Percentiles rank a stretch among this genome's conserved stretches.
phyloP scores from a whole-genome alignment of 2,113 vertebrate species.

The Spea bombifrons region DNA sequence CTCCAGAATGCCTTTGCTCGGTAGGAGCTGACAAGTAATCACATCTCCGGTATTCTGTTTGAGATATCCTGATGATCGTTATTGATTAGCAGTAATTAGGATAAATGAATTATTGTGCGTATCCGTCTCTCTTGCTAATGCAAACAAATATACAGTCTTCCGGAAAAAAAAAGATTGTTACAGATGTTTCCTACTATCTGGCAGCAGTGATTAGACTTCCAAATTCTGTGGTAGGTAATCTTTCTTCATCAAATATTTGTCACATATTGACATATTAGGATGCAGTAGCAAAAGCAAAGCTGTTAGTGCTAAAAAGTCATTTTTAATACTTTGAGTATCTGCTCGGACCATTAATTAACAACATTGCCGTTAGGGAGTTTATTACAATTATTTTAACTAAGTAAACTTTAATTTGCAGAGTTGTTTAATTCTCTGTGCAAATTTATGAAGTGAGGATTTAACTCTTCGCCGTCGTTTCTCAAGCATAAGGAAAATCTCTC shows the following conservation, averaged over 20 bases:
- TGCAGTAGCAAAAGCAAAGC: conserved; percentile 1
- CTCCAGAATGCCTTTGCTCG: conserved; percentile 11
- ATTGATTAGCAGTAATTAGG: conserved; percentile 45
- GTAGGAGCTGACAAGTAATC: conserved; percentile 39
- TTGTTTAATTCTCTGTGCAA: too few relatives aligned
- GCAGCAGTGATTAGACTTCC: background rate
- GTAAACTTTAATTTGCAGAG: too few relatives aligned
- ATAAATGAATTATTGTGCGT: conserved; percentile 33
- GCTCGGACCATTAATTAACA: conserved; percentile 5
- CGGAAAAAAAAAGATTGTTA: conserved; percentile 16
- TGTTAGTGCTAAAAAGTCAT: background rate
- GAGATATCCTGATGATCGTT: conserved; percentile 40
- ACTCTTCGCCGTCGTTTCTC: too few relatives aligned
- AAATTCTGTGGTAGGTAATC: conserved; percentile 12
- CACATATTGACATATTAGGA: conserved; percentile 25
- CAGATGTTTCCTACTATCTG: conserved; percentile 33
- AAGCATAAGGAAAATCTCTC: too few relatives aligned
- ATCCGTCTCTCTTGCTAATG: conserved; percentile 20
- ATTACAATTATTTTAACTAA: background rate
- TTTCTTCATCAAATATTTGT: conserved; percentile 36
- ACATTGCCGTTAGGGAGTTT: conserved; percentile 2
- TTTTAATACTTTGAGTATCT: conserved; percentile 1
- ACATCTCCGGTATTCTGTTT: conserved; percentile 40
- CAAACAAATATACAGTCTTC: conserved; percentile 31
- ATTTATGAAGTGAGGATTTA: too few relatives aligned